These are phyloP conservation scores for Miniopterus natalensis DNA, from an alignment of 2,113 vertebrate species.

Conservation along the genomic window DNA sequence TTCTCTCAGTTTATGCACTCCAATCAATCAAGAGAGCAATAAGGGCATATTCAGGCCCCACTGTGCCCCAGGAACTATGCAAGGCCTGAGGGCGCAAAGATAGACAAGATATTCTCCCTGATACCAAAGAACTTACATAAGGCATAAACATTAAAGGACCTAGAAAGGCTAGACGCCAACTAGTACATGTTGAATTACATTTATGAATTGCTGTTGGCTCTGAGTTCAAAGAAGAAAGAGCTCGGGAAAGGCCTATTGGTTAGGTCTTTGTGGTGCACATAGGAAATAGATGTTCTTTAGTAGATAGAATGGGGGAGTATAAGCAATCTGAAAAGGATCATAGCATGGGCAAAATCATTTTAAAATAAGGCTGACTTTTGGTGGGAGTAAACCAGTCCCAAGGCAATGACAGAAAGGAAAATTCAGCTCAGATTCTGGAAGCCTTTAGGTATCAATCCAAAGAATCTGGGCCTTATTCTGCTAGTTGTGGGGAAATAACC, in stretches of 20 bases:
- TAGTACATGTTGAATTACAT: background rate
- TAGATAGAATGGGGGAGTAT: background rate
- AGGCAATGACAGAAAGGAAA: background rate
- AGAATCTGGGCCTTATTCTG: background rate
- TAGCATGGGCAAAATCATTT: background rate
- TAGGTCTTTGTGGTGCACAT: background rate
- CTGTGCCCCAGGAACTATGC: background rate
- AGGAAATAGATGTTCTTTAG: background rate
- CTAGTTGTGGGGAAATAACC: background rate
- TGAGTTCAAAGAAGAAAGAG: constrained; percentile 22
- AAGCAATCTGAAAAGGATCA: background rate
- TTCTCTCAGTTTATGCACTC: background rate
- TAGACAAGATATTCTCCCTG: constrained; percentile 39
- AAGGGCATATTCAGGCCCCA: background rate
- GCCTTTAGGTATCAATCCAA: background rate
- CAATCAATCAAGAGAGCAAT: constrained; percentile 62
- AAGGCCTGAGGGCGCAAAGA: background rate
- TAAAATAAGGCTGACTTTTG: background rate
- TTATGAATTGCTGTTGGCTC: background rate
- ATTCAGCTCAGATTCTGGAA: background rate
- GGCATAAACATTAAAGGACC: constrained; percentile 21
- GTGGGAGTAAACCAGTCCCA: background rate
- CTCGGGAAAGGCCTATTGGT: background rate
- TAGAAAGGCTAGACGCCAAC: background rate
- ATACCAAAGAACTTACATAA: constrained; percentile 12